phyloP scores from a whole-genome alignment of 1,140 invertebrate species.

The Parapsyche elsis region DNA sequence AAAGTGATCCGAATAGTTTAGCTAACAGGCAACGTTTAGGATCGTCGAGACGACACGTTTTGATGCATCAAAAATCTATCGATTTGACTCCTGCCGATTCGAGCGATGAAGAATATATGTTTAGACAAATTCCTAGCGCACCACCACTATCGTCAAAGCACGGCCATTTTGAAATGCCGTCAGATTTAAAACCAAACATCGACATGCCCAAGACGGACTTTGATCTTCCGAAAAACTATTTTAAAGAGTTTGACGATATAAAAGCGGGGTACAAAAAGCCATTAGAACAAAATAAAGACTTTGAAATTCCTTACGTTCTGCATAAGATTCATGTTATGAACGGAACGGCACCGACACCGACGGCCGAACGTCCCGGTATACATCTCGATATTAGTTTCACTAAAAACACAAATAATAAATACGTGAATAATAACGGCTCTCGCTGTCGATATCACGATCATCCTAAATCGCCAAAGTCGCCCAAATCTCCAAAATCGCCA shows the following conservation, averaged over 20 bases:
- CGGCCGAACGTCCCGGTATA: conserved; percentile 61
- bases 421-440: conserved; percentile 60
- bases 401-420: conserved; percentile 64
- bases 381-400: conserved; percentile 62
- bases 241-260: conserved; percentile 70
- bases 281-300: conserved; percentile 64
- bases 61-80: conserved; percentile 90
- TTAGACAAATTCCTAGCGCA: conserved; percentile 76
- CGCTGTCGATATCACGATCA: conserved; percentile 68
- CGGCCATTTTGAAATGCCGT: conserved; percentile 75
- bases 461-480: conserved; percentile 71
- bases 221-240: conserved; percentile 71
- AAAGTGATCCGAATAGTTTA: conserved; percentile 83
- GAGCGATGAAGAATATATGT: conserved; percentile 81
- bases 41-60: conserved; percentile 76
- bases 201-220: conserved; percentile 67
- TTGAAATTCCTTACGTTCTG: conserved; percentile 84
- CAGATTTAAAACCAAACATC: conserved; percentile 57
- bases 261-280: conserved; percentile 63
- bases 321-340: conserved; percentile 87
- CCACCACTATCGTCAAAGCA: conserved; percentile 75
- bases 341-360: conserved; percentile 75
- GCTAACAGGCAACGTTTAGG: conserved; percentile 76
- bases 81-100: conserved; percentile 84
- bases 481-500: conserved; percentile 67